Percentiles rank a stretch among this genome's conserved stretches.
Evolutionary conservation across 2,888 invertebrate species (phyloP).

Genomic region (Argynnis bischoffii): DNA sequence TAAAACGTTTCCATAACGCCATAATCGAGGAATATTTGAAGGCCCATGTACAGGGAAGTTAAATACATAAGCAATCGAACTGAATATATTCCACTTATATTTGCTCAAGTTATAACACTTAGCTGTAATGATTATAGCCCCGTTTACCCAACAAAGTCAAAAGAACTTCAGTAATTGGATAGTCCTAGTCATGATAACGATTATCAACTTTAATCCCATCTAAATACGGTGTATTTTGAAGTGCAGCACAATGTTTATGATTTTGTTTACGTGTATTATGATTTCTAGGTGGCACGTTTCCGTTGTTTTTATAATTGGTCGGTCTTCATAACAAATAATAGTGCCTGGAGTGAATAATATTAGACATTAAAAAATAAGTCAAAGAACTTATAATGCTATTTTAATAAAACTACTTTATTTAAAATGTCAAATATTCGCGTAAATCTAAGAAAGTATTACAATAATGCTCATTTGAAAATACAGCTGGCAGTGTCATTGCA

Average conservation of each 20-base stretch:
- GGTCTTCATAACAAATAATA: constrained; percentile 15
- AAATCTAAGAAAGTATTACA: too few species aligned
- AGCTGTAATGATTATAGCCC: constrained; percentile 66
- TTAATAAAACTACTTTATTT: too few species aligned
- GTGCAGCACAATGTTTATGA: constrained; percentile 19
- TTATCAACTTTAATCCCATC: constrained; percentile 10
- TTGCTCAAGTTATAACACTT: constrained; percentile 47
- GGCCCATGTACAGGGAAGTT: not conserved
- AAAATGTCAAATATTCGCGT: too few species aligned
- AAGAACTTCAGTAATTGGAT: constrained; percentile 67
- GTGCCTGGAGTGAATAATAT: constrained; percentile 1
- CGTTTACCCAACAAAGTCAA: constrained; percentile 64
- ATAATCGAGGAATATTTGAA: not conserved
- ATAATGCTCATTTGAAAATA: too few species aligned
- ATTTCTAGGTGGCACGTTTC: constrained; percentile 23
- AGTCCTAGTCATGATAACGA: constrained; percentile 41
- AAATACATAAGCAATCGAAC: constrained; percentile 29
- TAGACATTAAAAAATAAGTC: not conserved
- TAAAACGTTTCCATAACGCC: not conserved
- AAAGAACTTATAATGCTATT: too few species aligned
- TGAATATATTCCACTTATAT: constrained; percentile 33
- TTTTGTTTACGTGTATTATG: constrained; percentile 36
- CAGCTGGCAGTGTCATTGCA: too few species aligned
- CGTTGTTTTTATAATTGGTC: constrained; percentile 20
- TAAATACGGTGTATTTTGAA: constrained; percentile 25